Evolutionary conservation across 2,888 invertebrate species (phyloP), one percentile per base, ranked within the genome.

Genomic region (Nomada goodeniana): DNA sequence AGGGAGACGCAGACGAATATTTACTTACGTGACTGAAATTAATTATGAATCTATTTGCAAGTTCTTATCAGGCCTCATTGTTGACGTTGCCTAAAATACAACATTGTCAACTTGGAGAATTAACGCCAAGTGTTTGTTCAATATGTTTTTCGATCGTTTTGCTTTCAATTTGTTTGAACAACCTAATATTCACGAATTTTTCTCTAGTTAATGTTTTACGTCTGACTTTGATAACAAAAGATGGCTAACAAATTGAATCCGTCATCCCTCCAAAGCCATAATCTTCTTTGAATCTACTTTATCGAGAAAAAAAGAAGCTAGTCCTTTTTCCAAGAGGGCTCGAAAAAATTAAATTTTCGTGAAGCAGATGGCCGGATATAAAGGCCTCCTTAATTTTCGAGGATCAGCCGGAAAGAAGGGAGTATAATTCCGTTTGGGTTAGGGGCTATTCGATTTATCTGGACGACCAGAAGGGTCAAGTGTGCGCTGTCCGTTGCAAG

Each of bases 381-480:
- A 68, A 68, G 82, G 68, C 71, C 26, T 44, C 71, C 61, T 82
- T 80, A 80, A 80, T 82, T 82, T 76, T 80, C 76, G 65, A 52
- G 59, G 65, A 76, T 64, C 53, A 55, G 0, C 57, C 36, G 57
- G 72, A 55, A 60, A 55, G 68, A 47, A 26, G 59, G 65, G 69
- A 73, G 77, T 61, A 81, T 83, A 81, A 83, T 83, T 76, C 65
- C 73, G 81, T 83, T 83, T 83, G 61, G 89, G 90, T 90, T 90
- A 86, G 86, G 84, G 82, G 87, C 90, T 90, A 92, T 92, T 92
- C 92, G 92, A 92, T 92, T 92, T 91, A 88, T 86, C 88, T 87
- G 85, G 88, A 87, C 86, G 88, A 88, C 82, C 82, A 70, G 77
- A 55, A 82, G 73, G 84, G 83, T 82, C 88, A 83, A 81, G 82